phyloP scores from a whole-genome alignment of 2,113 vertebrate genomes.

The Spheniscus mendiculus region DNA sequence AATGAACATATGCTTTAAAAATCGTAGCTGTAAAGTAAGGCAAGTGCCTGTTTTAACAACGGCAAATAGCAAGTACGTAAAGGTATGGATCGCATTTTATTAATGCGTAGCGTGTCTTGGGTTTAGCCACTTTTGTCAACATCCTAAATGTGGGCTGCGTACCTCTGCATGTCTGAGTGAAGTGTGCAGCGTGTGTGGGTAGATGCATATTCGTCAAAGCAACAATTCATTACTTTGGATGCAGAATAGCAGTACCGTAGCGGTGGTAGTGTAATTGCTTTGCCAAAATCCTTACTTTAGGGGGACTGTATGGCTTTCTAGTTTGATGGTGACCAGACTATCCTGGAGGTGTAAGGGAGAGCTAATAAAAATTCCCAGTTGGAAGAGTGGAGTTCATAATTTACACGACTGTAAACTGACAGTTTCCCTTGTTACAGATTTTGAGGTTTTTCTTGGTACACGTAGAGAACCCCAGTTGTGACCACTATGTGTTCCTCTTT shows the following conservation, averaged over 20 bases:
- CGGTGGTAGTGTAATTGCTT: not conserved
- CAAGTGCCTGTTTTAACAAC: conserved; percentile 17
- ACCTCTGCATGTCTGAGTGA: not conserved
- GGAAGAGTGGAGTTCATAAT: not conserved
- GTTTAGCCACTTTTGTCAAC: not conserved
- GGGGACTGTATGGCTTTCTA: not conserved
- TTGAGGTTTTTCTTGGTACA: not conserved
- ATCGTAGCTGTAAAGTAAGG: not conserved
- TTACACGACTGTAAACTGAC: not conserved
- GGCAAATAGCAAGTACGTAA: conserved; percentile 23
- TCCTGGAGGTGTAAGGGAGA: not conserved
- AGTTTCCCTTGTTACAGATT: not conserved
- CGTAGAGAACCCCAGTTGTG: not conserved
- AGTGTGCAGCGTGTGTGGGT: rapidly evolving
- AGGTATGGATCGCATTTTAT: conserved; percentile 13
- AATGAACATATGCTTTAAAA: not conserved
- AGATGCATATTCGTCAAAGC: not conserved
- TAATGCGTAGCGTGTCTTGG: not conserved
- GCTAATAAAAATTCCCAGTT: not conserved
- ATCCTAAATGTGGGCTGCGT: not conserved
- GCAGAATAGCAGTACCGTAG: not conserved
- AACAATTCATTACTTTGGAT: not conserved
- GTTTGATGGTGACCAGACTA: not conserved
- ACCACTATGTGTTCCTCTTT: not conserved
- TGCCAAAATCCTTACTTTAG: not conserved